Conservation (phyloP, 23 tunicate species). For the Trididemnum clinides region DNA sequence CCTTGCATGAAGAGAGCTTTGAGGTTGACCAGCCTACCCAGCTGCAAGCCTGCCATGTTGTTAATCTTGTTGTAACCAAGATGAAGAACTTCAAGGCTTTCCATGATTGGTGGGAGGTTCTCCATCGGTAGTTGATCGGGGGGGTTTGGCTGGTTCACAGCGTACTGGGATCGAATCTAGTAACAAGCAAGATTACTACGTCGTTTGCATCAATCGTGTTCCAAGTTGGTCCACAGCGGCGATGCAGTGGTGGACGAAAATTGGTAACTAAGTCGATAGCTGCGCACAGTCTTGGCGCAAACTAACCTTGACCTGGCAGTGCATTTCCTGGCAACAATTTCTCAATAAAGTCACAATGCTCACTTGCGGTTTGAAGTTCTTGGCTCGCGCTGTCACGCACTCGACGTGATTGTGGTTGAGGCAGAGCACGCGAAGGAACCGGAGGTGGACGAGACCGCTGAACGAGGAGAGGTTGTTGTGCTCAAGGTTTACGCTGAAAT, state of each 20-base stretch:
- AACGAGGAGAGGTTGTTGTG: slow-evolving; percentile 91
- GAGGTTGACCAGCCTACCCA: slow-evolving; percentile 68
- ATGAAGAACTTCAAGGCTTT: slow-evolving; percentile 93
- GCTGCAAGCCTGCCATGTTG: slow-evolving; percentile 78
- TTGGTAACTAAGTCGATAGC: too few species aligned
- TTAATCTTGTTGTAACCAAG: slow-evolving; percentile 91
- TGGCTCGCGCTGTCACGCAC: slow-evolving; percentile 71
- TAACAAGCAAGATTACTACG: not conserved
- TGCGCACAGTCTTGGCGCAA: too few species aligned
- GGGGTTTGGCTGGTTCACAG: slow-evolving; percentile 57
- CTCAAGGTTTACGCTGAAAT: slow-evolving; percentile 79
- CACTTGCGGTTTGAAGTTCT: slow-evolving; percentile 62
- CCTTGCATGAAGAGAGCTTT: slow-evolving; percentile 97
- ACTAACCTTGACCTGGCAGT: too few species aligned
- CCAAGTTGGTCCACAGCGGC: too few species aligned
- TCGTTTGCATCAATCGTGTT: too few species aligned
- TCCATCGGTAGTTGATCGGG: slow-evolving; percentile 44
- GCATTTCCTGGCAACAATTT: too few species aligned
- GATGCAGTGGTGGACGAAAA: too few species aligned
- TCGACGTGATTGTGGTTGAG: slow-evolving; percentile 92
- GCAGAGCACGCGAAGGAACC: slow-evolving; percentile 80
- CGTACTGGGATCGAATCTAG: slow-evolving; percentile 87
- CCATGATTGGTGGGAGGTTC: slow-evolving; percentile 79
- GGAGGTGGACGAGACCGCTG: slow-evolving; percentile 84
- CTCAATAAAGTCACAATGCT: too few species aligned